These are phyloP conservation scores for Bibio marci DNA, from an alignment of 2,888 invertebrate genomes.

Conservation along the genomic window DNA sequence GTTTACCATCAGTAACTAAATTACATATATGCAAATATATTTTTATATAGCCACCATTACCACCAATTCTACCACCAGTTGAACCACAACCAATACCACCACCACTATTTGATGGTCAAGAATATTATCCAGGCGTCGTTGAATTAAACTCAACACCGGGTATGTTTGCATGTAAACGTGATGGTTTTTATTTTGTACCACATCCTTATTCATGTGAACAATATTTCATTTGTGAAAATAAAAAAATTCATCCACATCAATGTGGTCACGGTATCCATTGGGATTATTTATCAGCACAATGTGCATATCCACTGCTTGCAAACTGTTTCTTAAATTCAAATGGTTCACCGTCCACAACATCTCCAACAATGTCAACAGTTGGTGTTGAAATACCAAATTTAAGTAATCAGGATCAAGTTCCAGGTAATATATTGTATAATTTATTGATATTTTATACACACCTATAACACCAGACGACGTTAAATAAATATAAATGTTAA, in stretches of 20 bases:
- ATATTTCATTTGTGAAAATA: slow-evolving; percentile 25
- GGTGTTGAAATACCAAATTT: too few relatives aligned
- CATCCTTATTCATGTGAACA: slow-evolving; percentile 20
- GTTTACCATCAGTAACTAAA: too few relatives aligned
- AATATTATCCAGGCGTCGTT: not conserved
- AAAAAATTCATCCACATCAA: slow-evolving; percentile 20
- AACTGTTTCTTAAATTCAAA: slow-evolving; percentile 2
- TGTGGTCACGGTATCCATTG: slow-evolving; percentile 20
- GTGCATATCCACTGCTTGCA: slow-evolving; percentile 12
- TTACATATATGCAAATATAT: too few relatives aligned
- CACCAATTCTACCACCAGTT: not conserved
- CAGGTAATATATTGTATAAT: too few relatives aligned
- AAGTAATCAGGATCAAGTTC: too few relatives aligned
- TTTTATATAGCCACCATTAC: too few relatives aligned
- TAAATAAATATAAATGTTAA: too few relatives aligned
- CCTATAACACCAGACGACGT: too few relatives aligned
- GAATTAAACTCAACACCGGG: not conserved
- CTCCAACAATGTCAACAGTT: too few relatives aligned
- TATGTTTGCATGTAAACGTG: slow-evolving; percentile 16
- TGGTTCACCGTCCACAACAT: not conserved
- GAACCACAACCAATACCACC: not conserved
- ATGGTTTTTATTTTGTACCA: slow-evolving; percentile 24
- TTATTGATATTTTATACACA: too few relatives aligned
- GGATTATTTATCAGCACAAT: slow-evolving; percentile 18
- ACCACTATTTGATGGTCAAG: not conserved